These are phyloP conservation scores for Parasteatoda lunata DNA, from an alignment of 2,888 invertebrate genomes.

Conservation along the genomic window DNA sequence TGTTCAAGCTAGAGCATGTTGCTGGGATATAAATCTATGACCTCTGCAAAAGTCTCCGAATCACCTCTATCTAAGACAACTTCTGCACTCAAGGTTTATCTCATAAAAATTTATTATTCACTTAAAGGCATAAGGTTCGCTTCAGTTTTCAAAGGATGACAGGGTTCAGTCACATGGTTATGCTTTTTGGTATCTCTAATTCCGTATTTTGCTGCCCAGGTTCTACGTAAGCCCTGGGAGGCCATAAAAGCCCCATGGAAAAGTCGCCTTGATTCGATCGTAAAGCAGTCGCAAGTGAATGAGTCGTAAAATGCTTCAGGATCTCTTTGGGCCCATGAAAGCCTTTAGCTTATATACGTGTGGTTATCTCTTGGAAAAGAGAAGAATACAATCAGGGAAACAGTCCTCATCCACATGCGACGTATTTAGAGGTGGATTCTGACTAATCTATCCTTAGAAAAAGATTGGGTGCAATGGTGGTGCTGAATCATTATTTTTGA, in stretches of 20 bases:
- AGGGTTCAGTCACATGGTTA: constrained; percentile 34
- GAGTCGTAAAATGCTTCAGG: constrained; percentile 56
- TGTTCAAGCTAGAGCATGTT: too few species aligned
- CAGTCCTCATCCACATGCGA: constrained; percentile 12
- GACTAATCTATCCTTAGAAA: not conserved
- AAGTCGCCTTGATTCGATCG: constrained; percentile 57
- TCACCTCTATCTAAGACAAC: not conserved
- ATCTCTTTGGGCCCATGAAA: constrained; percentile 32
- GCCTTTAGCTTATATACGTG: constrained; percentile 22
- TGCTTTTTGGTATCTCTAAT: constrained; percentile 38
- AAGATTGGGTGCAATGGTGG: too few species aligned
- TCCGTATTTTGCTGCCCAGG: constrained; percentile 7
- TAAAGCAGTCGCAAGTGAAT: constrained; percentile 60
- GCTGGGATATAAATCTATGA: too few species aligned
- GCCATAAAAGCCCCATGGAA: constrained; percentile 37
- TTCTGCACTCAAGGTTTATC: not conserved
- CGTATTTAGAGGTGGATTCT: constrained; percentile 9
- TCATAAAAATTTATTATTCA: constrained; percentile 42
- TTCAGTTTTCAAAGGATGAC: constrained; percentile 31
- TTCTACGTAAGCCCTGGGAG: constrained; percentile 37
- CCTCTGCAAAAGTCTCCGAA: too few species aligned
- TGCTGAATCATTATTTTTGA: too few species aligned
- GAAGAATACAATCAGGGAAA: constrained; percentile 20
- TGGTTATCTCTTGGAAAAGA: constrained; percentile 52
- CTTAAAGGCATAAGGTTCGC: constrained; percentile 13